These are phyloP conservation scores for Epinotia nisella DNA, from an alignment of 2,888 invertebrate species.

Conservation along the genomic window DNA sequence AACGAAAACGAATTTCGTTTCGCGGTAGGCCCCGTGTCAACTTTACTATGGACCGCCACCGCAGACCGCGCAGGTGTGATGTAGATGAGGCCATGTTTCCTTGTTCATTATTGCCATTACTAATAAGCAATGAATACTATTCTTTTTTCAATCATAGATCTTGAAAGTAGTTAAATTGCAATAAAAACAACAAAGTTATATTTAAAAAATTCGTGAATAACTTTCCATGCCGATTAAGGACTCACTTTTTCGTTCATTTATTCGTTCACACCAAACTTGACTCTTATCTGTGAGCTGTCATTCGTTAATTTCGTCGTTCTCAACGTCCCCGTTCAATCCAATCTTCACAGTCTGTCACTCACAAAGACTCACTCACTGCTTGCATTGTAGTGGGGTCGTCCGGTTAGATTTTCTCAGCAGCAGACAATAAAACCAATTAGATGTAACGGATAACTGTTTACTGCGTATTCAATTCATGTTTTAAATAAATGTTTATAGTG, in stretches of 20 bases:
- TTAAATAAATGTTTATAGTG: constrained; percentile 35
- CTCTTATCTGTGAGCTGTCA: constrained; percentile 21
- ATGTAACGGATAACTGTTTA: constrained; percentile 36
- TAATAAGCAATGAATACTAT: neutral
- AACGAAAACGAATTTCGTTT: too few relatives aligned
- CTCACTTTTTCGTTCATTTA: neutral
- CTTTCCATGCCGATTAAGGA: too few relatives aligned
- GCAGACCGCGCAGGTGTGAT: too few relatives aligned
- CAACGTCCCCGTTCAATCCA: constrained; percentile 18
- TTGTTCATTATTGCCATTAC: neutral
- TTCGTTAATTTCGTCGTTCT: constrained; percentile 19
- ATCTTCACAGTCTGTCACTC: constrained; percentile 25
- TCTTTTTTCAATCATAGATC: neutral
- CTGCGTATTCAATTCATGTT: constrained; percentile 24
- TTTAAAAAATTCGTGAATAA: too few relatives aligned
- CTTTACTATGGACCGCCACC: too few relatives aligned
- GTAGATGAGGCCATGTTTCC: too few relatives aligned
- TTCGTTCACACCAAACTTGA: neutral
- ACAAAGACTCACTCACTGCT: too few relatives aligned
- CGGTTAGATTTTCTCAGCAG: constrained; percentile 33
- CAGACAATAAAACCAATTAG: constrained; percentile 26
- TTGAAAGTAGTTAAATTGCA: too few relatives aligned
- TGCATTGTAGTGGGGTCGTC: constrained; percentile 28
- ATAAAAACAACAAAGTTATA: too few relatives aligned
- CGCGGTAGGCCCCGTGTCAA: too few relatives aligned